Conservation (phyloP, 53 echinoderm and acorn worm species). For the Temnopleurus reevesii region DNA sequence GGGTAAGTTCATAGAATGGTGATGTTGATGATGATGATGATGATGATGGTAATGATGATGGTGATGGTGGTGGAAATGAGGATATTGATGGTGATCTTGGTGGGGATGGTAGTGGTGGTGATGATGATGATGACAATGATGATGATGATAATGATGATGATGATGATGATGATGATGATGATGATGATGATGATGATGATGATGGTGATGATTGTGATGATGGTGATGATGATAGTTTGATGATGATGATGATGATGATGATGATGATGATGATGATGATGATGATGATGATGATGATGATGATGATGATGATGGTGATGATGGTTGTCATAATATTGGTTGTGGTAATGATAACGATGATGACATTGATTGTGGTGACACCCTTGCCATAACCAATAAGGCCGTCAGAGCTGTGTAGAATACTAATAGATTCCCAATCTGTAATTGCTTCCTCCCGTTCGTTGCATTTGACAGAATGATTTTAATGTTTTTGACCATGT, state of each 20-base stretch:
- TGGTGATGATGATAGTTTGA: background rate
- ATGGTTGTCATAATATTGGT: too few relatives aligned
- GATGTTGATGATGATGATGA: background rate
- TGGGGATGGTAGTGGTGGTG: background rate
- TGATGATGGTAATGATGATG: background rate
- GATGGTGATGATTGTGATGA: background rate
- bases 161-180: background rate
- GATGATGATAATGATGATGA: slow-evolving; percentile 1
- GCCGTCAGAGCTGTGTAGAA: too few relatives aligned
- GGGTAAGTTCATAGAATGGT: slow-evolving; percentile 64
- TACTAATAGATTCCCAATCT: too few relatives aligned
- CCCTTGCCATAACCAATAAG: too few relatives aligned
- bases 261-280: too few relatives aligned
- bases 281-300: too few relatives aligned
- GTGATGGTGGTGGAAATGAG: background rate
- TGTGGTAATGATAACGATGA: too few relatives aligned
- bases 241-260: too few relatives aligned
- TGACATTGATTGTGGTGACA: too few relatives aligned
- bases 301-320: too few relatives aligned
- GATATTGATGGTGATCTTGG: background rate
- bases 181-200: background rate
- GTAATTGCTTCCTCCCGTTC: too few relatives aligned
- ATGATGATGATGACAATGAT: background rate
- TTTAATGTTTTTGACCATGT: background rate
- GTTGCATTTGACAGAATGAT: too few relatives aligned